Evolutionary conservation across 37 sponge, comb jelly and placozoan genomes (phyloP), one percentile per base, ranked within the genome.

Genomic region (Cladorhizidae sp.): DNA sequence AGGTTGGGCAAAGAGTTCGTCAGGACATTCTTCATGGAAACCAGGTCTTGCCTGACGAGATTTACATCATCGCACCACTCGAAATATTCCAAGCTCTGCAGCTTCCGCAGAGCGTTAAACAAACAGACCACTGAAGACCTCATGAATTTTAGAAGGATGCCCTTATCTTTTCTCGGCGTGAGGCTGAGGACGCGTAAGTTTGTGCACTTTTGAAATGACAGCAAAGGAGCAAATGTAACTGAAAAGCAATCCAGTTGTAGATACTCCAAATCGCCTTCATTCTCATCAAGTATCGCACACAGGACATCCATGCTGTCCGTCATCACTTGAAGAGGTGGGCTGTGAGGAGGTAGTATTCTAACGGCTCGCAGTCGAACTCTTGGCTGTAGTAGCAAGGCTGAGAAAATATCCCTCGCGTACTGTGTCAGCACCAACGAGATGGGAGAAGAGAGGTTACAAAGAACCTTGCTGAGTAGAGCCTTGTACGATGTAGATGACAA

Each of bases 51-150:
- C 17, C 2, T 33, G 32, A 65, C 67, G 3, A 65, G 67, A 31
- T 65, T 65, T 32, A 65, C 9, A 12, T 2, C 32, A 3, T 65
- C 67, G 3, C 11, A 65, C 67, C 67, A 65, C 31, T 32, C 32
- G 31, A 65, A 65, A 65, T 65, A 65, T 32, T 65, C 67, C 36
- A 65, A 65, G 31, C 12, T 65, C 5, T 65, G 67, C 26, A 65
- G 67, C 2, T 31, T 28, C 67, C 32, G 67, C 5, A 65, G 31
- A 8, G 67, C 35, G 31, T 65, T 15, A 65, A 65, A 65, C 7
- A 65, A 31, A 9, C 32, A 36, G 26, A 31, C 3, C 7, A 32
- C 67, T 31, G 33, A 7, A 12, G 20, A 7, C 32, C 32, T 65
- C 67, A 65, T 5, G 11, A 31, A 28, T 2, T 32, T 29, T 1